Evolutionary conservation across 2,113 vertebrate species (phyloP), one percentile per base, ranked within the genome.

Genomic region (Aplodontia rufa): DNA sequence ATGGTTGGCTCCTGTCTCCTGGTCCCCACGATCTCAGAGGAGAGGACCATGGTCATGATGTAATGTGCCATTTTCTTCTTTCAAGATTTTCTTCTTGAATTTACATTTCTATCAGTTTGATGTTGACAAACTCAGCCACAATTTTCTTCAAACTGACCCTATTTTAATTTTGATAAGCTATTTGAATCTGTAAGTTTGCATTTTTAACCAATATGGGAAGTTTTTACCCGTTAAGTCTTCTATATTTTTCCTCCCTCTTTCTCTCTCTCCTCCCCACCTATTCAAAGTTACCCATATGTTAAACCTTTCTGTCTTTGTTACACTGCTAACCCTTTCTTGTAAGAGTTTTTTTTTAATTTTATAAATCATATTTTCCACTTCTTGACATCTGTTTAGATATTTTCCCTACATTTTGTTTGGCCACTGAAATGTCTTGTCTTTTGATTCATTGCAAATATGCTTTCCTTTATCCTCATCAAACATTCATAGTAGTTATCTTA

Each of bases 1-100:
- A 1, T 1, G 1, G 1, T 66, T 28, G n/a, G n/a, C 88, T 42
- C 3, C 22, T 30, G 20, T 37, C 80, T 4, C 3, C 35, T 4
- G 30, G n/a, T 7, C 35, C 4, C 71, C 45, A 1, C 0, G 9
- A 19, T 35, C n/a, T 37, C 84, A 9, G 19, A 47, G 0, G 51
- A 28, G 66, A 58, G 8, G 55, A 49, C 58, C 26, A n/a, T 19
- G 6, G 24, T 0, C 1, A 0, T 6, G 1, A 3, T 0, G 2
- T 0, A 0, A 1, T 0, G 13, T 1, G 8, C 1, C 12, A 8
- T 12, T 9, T 40, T 37, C 8, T 87, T 74, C 47, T 66, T 66
- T 40, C 19, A 2, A 24, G n/a, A 26, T 35, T 32, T 42, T 58
- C 45, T 8, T n/a, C 78, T 26, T 20, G 3, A 9, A 19, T 68